Percentiles rank a stretch among this genome's conserved stretches.
phyloP scores from a whole-genome alignment of 2,113 vertebrate species.

The Hyperopisus bebe region DNA sequence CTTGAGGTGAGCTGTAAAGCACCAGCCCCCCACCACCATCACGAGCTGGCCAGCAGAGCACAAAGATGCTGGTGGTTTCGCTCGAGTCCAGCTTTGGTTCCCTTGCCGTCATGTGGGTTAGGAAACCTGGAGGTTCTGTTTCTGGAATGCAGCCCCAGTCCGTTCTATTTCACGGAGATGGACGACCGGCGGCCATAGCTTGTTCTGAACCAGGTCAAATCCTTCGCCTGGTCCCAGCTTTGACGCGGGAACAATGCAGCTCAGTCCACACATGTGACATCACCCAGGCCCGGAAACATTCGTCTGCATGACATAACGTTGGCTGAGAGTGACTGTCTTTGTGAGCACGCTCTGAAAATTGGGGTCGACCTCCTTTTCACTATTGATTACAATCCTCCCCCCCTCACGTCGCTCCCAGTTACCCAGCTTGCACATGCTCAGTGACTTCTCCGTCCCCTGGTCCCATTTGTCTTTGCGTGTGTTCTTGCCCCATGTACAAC shows the following conservation, averaged over 20 bases:
- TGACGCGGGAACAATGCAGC: background rate
- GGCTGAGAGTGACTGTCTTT: background rate
- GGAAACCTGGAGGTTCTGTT: background rate
- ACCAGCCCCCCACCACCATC: background rate
- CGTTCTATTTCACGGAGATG: background rate
- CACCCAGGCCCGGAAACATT: background rate
- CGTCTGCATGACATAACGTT: background rate
- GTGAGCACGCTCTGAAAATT: background rate
- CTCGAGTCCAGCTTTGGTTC: background rate
- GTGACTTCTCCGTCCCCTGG: background rate
- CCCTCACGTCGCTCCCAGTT: background rate
- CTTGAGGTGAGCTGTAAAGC: background rate
- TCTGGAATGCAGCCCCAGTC: background rate
- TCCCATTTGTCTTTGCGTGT: background rate
- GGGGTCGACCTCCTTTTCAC: background rate
- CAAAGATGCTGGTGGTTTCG: background rate
- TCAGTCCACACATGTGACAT: background rate
- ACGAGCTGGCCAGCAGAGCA: background rate
- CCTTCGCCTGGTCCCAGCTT: background rate
- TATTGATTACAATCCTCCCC: background rate
- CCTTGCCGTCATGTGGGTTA: background rate
- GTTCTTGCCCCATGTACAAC: background rate
- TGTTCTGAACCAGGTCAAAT: background rate
- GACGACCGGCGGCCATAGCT: background rate
- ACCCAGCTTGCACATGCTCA: background rate